Evolutionary conservation across 1,140 invertebrate genomes (phyloP).

Genomic region (Melanaphis sacchari): DNA sequence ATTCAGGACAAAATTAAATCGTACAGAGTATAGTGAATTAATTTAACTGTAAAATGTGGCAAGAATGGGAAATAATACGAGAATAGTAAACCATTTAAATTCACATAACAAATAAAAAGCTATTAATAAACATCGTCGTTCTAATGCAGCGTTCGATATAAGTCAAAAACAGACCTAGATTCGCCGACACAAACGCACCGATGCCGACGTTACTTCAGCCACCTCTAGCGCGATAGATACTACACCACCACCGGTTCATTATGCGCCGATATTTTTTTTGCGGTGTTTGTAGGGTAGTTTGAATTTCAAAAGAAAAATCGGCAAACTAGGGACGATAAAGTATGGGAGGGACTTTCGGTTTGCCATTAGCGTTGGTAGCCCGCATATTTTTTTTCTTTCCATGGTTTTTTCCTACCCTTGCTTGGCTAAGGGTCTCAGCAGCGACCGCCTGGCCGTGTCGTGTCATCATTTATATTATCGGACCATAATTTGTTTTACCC

Average conservation of each 20-base stretch:
- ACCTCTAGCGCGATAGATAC: not conserved
- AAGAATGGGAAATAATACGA: not conserved
- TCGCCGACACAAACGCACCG: not conserved
- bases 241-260: constrained; percentile 20
- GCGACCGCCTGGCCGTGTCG: constrained; percentile 46
- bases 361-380: constrained; percentile 47
- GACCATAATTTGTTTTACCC: constrained; percentile 55
- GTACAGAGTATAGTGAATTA: not conserved
- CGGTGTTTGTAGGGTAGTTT: constrained; percentile 23
- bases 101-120: constrained; percentile 41
- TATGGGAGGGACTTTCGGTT: constrained; percentile 44
- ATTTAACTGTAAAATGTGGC: not conserved
- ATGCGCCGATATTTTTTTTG: constrained; percentile 35
- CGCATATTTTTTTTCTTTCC: constrained; percentile 50
- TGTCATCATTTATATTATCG: constrained; percentile 58
- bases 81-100: constrained; percentile 8
- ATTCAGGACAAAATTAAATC: not conserved
- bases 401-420: constrained; percentile 20
- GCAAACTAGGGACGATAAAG: constrained; percentile 24
- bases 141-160: constrained; percentile 45
- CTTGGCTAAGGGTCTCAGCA: constrained; percentile 28
- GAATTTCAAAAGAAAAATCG: constrained; percentile 51
- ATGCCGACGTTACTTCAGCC: not conserved
- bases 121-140: constrained; percentile 47
- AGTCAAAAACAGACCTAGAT: constrained; percentile 39